These are phyloP conservation scores for Gouania willdenowi DNA, from an alignment of 2,797 vertebrate species.

Conservation along the genomic window DNA sequence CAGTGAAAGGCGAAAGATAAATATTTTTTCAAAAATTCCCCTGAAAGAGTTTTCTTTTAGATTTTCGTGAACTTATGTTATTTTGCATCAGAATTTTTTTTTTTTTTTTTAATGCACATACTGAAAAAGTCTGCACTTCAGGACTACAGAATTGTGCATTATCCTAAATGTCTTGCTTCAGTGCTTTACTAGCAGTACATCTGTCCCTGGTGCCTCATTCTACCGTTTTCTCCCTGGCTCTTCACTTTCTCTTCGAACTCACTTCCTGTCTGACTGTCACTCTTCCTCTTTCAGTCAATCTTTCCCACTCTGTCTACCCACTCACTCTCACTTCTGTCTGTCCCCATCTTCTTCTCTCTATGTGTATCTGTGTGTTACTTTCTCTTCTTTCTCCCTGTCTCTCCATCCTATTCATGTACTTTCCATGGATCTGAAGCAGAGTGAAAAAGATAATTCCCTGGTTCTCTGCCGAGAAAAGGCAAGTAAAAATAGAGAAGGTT, in stretches of 20 bases:
- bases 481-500: conserved; percentile 70
- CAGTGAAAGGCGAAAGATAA: too few species aligned
- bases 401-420: conserved; percentile 43
- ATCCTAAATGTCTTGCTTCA: conserved; percentile 21
- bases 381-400: conserved; percentile 18
- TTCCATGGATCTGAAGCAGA: conserved; percentile 37
- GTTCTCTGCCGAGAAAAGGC: conserved; percentile 50
- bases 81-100: conserved; percentile 25
- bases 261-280: conserved; percentile 35
- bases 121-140: conserved; percentile 5
- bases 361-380: conserved; percentile 5
- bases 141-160: conserved; percentile 3
- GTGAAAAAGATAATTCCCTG: conserved; percentile 58
- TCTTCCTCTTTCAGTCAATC: conserved; percentile 21
- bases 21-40: too few species aligned
- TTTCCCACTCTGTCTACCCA: conserved; percentile 23
- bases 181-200: conserved; percentile 6
- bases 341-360: conserved; percentile 19
- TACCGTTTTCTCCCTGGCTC: neutral
- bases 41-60: too few species aligned
- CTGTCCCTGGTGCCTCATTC: neutral
- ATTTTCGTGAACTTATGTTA: too few species aligned
- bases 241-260: conserved; percentile 27
- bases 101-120: too few species aligned
- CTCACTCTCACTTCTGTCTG: conserved; percentile 37